phyloP scores from a whole-genome alignment of 2,797 vertebrate species.

The Loriculus beryllinus region DNA sequence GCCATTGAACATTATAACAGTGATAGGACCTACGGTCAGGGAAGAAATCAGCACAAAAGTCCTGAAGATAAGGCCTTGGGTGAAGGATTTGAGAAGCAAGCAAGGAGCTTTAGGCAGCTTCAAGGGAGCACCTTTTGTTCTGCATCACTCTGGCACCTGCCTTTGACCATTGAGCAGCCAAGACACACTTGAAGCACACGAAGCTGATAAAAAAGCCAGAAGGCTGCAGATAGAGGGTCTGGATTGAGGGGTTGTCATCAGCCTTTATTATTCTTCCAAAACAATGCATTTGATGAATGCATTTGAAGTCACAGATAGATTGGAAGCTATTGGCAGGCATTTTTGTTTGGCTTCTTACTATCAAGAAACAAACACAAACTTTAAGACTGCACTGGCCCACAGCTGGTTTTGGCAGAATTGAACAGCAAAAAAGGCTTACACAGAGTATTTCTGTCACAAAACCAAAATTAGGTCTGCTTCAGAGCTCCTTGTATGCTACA shows the following conservation, averaged over 20 bases:
- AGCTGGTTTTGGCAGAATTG: background rate
- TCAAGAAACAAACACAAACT: background rate
- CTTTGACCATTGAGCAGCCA: background rate
- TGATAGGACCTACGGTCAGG: background rate
- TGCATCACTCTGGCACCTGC: background rate
- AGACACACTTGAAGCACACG: background rate
- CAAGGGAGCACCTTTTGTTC: background rate
- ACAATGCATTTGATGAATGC: background rate
- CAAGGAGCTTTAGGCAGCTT: background rate
- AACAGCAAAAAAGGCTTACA: background rate
- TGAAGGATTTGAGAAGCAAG: background rate
- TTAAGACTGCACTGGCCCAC: background rate
- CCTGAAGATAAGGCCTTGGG: background rate
- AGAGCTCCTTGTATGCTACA: background rate
- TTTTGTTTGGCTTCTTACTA: background rate
- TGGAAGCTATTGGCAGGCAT: background rate
- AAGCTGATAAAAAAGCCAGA: background rate
- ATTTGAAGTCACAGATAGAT: background rate
- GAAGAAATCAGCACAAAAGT: background rate
- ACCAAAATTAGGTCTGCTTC: background rate
- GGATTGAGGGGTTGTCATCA: background rate
- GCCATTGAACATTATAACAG: rapidly evolving
- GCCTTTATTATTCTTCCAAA: background rate
- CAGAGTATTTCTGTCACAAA: background rate
- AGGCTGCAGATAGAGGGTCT: background rate